These are phyloP conservation scores for Ichneumoninae sp. DNA, from an alignment of 2,888 invertebrate species.

Conservation along the genomic window DNA sequence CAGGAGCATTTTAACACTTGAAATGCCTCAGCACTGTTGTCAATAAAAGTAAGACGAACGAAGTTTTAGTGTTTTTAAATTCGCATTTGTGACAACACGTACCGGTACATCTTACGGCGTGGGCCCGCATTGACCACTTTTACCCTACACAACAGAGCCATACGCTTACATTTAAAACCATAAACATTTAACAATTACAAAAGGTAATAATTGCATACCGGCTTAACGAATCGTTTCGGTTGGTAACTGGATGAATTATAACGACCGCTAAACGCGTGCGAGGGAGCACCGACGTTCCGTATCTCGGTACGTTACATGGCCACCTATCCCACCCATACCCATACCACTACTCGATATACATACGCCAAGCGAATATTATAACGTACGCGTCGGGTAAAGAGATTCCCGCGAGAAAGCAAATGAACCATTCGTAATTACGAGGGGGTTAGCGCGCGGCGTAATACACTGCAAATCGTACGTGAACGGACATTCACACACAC, in stretches of 20 bases:
- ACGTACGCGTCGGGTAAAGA: slow-evolving; percentile 61
- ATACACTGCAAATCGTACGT: slow-evolving; percentile 61
- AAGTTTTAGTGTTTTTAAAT: neutral
- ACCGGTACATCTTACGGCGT: neutral
- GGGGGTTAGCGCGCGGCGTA: slow-evolving; percentile 67
- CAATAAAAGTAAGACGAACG: neutral
- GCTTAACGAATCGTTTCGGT: slow-evolving; percentile 60
- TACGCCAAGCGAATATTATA: neutral
- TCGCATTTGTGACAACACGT: neutral
- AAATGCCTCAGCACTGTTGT: neutral
- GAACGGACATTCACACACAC: slow-evolving; percentile 25
- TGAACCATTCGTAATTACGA: slow-evolving; percentile 74
- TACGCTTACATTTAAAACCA: slow-evolving; percentile 1
- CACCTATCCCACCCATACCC: slow-evolving; percentile 6
- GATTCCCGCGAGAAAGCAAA: slow-evolving; percentile 74
- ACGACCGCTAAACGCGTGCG: slow-evolving; percentile 59
- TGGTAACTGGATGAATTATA: slow-evolving; percentile 53
- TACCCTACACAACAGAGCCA: neutral
- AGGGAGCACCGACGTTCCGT: slow-evolving; percentile 16
- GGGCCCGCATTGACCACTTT: neutral
- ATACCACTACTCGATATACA: slow-evolving; percentile 20
- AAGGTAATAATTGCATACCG: slow-evolving; percentile 53
- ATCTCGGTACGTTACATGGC: slow-evolving; percentile 1
- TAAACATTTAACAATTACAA: slow-evolving; percentile 57
- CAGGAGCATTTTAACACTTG: neutral